Percentiles rank a stretch among this genome's conserved stretches.
phyloP scores from a whole-genome alignment of 2,888 invertebrate species.

The Lampropteryx suffumata region DNA sequence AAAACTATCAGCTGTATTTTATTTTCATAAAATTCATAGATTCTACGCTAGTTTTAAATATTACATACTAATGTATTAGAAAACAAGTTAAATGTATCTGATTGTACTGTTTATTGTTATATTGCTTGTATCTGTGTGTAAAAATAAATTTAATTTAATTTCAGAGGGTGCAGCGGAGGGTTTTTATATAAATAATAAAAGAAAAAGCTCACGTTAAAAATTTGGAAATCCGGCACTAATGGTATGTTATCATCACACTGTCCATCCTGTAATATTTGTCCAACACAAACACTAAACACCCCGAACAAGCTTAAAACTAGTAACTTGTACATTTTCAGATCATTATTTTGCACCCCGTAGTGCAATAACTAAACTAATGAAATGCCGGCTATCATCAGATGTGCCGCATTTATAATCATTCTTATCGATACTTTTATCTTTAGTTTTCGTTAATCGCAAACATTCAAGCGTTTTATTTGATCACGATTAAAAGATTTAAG shows the following conservation, averaged over 20 bases:
- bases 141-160: no score
- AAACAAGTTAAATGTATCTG: no score
- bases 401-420: slow-evolving; percentile 55
- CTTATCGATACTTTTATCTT: slow-evolving; percentile 46
- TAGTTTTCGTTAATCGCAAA: slow-evolving; percentile 23
- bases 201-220: slow-evolving; percentile 45
- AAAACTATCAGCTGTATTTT: no score
- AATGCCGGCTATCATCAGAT: slow-evolving; percentile 49
- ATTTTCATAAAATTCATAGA: no score
- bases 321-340: slow-evolving; percentile 56
- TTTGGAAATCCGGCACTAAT: slow-evolving; percentile 43
- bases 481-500: not conserved
- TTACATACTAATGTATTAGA: no score
- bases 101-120: no score
- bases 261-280: slow-evolving; percentile 58
- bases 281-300: slow-evolving; percentile 50
- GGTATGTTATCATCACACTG: slow-evolving; percentile 51
- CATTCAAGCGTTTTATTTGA: slow-evolving; percentile 7
- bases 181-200: not conserved
- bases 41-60: no score
- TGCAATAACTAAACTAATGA: slow-evolving; percentile 49
- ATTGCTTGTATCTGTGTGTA: no score
- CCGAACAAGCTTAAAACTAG: slow-evolving; percentile 53
- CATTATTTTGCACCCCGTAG: slow-evolving; percentile 48
- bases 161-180: no score